Evolutionary conservation across 2,888 invertebrate species (phyloP).

Genomic region (Cataglyphis cursor): DNA sequence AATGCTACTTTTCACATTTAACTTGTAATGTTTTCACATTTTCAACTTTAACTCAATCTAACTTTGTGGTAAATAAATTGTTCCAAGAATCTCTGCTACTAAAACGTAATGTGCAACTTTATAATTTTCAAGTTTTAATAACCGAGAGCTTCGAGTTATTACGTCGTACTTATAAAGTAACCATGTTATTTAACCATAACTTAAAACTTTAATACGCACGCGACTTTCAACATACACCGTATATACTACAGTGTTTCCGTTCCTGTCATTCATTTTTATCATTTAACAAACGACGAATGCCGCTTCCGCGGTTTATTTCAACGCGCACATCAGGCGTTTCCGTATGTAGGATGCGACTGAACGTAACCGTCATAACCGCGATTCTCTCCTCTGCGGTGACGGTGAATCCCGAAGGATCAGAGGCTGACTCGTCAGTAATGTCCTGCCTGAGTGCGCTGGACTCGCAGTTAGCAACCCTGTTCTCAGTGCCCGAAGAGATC

Average conservation of each 20-base stretch:
- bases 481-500: conserved; percentile 80
- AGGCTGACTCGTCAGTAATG: conserved; percentile 74
- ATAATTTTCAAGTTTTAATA: conserved; percentile 18
- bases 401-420: conserved; percentile 40
- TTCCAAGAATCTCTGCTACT: neutral
- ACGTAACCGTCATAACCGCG: conserved; percentile 16
- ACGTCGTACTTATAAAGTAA: neutral
- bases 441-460: conserved; percentile 79
- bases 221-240: neutral
- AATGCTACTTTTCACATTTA: neutral
- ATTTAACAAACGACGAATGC: conserved; percentile 29
- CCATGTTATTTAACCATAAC: neutral
- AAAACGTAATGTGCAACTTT: neutral
- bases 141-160: neutral
- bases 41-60: conserved; percentile 19
- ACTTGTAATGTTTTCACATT: neutral
- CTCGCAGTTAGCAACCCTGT: conserved; percentile 78
- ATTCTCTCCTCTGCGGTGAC: conserved; percentile 42
- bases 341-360: neutral
- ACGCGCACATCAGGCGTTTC: conserved; percentile 57
- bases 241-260: neutral
- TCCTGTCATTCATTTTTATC: neutral
- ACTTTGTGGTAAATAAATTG: neutral
- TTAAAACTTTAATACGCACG: neutral
- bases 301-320: conserved; percentile 62